Base-by-base conservation (phyloP, 2,797 vertebrate genomes). In the Poecilia velifera region DNA sequence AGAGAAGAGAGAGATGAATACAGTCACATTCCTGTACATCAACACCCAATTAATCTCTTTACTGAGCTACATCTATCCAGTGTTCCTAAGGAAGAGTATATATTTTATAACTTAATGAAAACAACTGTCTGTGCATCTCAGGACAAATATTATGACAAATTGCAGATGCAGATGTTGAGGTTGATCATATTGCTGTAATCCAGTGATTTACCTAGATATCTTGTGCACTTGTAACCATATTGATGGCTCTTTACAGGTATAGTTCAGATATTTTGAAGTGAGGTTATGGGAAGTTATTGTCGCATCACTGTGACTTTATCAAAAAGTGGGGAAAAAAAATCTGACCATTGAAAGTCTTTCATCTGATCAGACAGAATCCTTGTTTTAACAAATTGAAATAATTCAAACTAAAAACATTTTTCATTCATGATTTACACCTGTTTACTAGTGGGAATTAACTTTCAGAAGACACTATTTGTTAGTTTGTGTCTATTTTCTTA, bases 91-190 rank as follows among this genome's bases (percentile, higher is more conserved):
- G 74, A 81, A 82, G 51, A 39, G 43, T 73, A 78, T 66, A 74
- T 36, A 76, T 77, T 76, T 89, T 74, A 77, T 89, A 86, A 82
- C 13, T 59, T 76, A 71, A 77, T 82, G 51, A 75, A 64, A 66
- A 36, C 28, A 31, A 76, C 71, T 18, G 46, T 80, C 20, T 75
- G 10, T 43, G 76, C 70, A 49, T 74, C 64, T 41, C 18, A 18
- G 46, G 46, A 47, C 46, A 47, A 22, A 22, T 20, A 10, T 36
- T 20, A 36, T 7, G 34, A 66, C 36, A 41, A 66, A 8, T 41
- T 0, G 0, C 1, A 41, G 36, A 68, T 68, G 36, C 36, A 41
- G 39, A 12, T 36, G 31, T 64, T 9, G 36, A 64, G 7, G 16
- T 36, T 64, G 16, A 36, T 68, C 36, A 25, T 68, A 10, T 41